Base-by-base conservation (phyloP, 2,888 invertebrate species). In the Tetheella fluctuosa region DNA sequence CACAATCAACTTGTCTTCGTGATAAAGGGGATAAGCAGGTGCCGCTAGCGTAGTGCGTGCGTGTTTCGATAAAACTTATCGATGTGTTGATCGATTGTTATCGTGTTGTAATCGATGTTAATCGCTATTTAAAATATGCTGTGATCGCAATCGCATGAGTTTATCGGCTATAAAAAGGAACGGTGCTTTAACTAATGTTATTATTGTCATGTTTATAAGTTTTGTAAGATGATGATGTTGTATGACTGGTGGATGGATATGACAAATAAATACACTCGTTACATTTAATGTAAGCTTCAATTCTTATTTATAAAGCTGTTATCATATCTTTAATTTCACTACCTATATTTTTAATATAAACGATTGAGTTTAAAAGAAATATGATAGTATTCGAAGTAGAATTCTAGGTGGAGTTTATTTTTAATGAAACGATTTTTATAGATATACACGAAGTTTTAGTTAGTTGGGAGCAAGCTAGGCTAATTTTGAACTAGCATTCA, bases 11-110 rank as follows among this genome's bases (percentile, higher is more conserved):
- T 59, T 66, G 67, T 64, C 71, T 37, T 30, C 28, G n/a, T 60
- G 55, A 60, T 55, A 39, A 57, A 64, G 42, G 34, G 20, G 59
- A 63, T 64, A 59, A 63, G 58, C 64, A 67, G 63, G 54, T 61
- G 65, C 67, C 69, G 53, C 57, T 54, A 63, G 68, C 63, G 30
- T 15, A 59, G 30, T 61, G 63, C 58, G 55, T 52, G 57, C 23
- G 59, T 55, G 25, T n/a, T 52, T 61, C 57, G 67, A 63, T 60
- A 59, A 61, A 60, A 61, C 62, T 42, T 53, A 68, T 61, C 59
- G 61, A 62, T 42, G 52, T 56, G 58, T 34, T 23, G 54, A 60
- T 54, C 52, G 59, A 56, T 59, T 30, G 34, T 56, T 48, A 48
- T 48, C 48, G 48, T 48, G 48, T 17, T 54, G 54, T 54, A 30